phyloP scores from a whole-genome alignment of 1,140 invertebrate genomes.

The Danaus melanippus region DNA sequence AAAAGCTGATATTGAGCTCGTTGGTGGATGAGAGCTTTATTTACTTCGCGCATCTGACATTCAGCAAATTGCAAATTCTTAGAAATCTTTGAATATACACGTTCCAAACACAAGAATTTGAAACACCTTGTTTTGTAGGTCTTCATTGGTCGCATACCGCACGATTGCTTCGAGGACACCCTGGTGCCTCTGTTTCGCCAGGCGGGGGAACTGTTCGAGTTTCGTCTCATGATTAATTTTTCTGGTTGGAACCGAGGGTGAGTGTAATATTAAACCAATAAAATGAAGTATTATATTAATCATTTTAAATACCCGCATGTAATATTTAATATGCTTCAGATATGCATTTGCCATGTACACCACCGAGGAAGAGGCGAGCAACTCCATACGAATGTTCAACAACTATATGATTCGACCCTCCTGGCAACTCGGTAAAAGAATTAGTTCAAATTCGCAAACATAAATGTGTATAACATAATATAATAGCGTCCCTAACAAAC shows the following conservation, averaged over 20 bases:
- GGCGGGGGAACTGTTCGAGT: slow-evolving; percentile 63
- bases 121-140: slow-evolving; percentile 35
- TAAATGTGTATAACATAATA: too few species aligned
- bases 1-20: too few species aligned
- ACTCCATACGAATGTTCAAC: slow-evolving; percentile 61
- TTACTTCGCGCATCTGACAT: too few species aligned
- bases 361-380: slow-evolving; percentile 46
- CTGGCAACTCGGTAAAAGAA: slow-evolving; percentile 58
- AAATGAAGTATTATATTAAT: neutral
- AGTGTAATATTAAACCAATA: slow-evolving; percentile 9
- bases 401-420: slow-evolving; percentile 64
- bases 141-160: slow-evolving; percentile 63
- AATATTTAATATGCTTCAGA: slow-evolving; percentile 27
- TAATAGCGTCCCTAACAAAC: too few species aligned
- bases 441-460: neutral
- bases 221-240: slow-evolving; percentile 67
- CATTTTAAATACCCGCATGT: slow-evolving; percentile 6
- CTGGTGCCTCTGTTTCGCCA: slow-evolving; percentile 57
- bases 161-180: slow-evolving; percentile 64
- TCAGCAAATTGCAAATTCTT: too few species aligned
- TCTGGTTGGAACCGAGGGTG: slow-evolving; percentile 68
- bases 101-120: neutral
- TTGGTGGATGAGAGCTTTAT: too few species aligned
- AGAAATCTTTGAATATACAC: too few species aligned
- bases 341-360: slow-evolving; percentile 68